phyloP scores from a whole-genome alignment of 2,797 vertebrate genomes.

The Eidolon dupreanum region DNA sequence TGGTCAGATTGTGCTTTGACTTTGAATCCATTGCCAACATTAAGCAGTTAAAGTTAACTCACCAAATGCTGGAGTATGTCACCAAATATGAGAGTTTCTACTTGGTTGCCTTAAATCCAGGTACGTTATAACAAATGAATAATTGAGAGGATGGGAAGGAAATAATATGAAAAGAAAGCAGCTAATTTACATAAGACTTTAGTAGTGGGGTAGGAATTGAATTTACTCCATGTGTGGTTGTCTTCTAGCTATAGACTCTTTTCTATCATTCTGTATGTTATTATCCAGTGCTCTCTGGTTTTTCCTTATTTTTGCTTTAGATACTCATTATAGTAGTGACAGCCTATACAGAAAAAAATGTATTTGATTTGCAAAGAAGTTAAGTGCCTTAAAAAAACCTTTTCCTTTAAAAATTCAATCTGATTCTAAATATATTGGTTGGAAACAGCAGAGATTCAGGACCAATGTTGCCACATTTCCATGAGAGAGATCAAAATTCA shows the following conservation, averaged over 20 bases:
- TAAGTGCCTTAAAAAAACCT: conserved; percentile 63
- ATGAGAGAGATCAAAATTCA: conserved; percentile 61
- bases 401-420: conserved; percentile 60
- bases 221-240: not conserved
- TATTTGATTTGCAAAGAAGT: conserved; percentile 50
- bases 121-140: not conserved
- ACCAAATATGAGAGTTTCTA: not conserved
- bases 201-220: not conserved
- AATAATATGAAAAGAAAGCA: not conserved
- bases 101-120: not conserved
- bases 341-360: conserved; percentile 48
- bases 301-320: conserved; percentile 57
- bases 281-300: not conserved
- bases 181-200: not conserved
- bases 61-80: not conserved
- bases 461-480: conserved; percentile 47
- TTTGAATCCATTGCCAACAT: not conserved
- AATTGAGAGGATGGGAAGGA: not conserved
- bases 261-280: conserved; percentile 29
- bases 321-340: conserved; percentile 35
- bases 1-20: not conserved
- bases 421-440: conserved; percentile 60
- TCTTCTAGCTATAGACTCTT: not conserved
- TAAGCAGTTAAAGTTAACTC: conserved; percentile 12
- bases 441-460: conserved; percentile 58